phyloP scores from a whole-genome alignment of 2,797 vertebrate genomes.

The Sarcophilus harrisii region DNA sequence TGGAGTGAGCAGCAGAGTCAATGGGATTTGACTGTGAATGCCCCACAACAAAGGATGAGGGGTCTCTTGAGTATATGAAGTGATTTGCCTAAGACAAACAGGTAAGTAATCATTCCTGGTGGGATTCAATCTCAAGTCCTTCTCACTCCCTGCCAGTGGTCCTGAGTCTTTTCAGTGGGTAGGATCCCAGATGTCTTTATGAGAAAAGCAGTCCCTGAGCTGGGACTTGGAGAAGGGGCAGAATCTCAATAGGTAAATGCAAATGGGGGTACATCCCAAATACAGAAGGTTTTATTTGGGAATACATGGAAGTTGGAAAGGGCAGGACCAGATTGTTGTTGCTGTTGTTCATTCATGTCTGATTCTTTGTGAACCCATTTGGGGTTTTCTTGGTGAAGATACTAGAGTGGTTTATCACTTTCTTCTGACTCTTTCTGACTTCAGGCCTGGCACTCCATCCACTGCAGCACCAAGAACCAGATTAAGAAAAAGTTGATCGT shows the following conservation, averaged over 20 bases:
- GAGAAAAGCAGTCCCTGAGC: background rate
- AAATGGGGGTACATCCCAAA: background rate
- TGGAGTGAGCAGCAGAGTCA: background rate
- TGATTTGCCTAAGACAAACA: background rate
- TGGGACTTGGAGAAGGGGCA: background rate
- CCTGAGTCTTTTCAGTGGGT: background rate
- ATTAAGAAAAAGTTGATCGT: background rate
- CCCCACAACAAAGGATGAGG: background rate
- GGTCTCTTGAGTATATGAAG: background rate
- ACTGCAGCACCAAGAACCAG: background rate
- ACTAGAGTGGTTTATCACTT: background rate
- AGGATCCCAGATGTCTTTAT: background rate
- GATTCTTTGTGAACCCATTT: background rate
- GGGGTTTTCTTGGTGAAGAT: background rate
- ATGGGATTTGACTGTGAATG: background rate
- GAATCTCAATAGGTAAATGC: background rate
- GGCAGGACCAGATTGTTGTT: background rate
- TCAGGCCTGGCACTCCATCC: background rate
- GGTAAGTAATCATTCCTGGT: background rate
- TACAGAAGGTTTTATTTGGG: background rate
- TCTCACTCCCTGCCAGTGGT: background rate
- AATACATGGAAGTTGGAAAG: background rate
- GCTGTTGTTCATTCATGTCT: background rate
- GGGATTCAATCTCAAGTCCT: background rate
- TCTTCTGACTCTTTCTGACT: background rate